Base-by-base conservation (phyloP, 2,888 invertebrate species). In the Eulithis testata region DNA sequence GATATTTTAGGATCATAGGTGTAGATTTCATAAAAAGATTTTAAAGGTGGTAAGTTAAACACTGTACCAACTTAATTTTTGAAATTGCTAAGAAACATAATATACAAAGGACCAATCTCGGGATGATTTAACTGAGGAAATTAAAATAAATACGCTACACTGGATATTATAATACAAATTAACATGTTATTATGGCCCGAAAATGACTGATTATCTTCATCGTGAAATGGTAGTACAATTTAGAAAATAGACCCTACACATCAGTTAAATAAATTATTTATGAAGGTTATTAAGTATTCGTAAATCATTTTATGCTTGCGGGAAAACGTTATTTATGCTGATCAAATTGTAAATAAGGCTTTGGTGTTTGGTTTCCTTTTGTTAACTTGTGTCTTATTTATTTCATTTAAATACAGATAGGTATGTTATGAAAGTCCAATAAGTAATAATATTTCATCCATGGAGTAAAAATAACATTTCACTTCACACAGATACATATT, bases 131-230 rank as follows among this genome's bases (percentile, higher is more conserved):
- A 78, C 80, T 77, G 77, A 79, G 69, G 74, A 82, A 85, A 84
- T 86, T 82, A 81, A 78, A 79, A 79, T 79, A 69, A 82, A 82
- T 76, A 80, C 80, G 83, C 76, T 74, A 81, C 79, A 73, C 66
- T 82, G 81, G 70, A 71, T 80, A 79, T 75, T 81, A 70, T 76
- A 73, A 66, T 76, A 76, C 76, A 78, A 81, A 81, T 78, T 77
- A 74, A 69, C 69, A 77, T 78, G 75, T 77, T 73, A 77, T 73
- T 76, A 75, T 63, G 66, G 68, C 68, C 50, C 27, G 54, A 66
- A 66, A 54, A 47, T 62, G 40, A 59, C 56, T 54, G 52, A 52
- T 60, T 59, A 63, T 61, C 55, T 57, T 55, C 53, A 63, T 61
- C 60, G 44, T 60, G 47, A 71, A 65, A 60, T 63, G 63, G 57